phyloP scores from a whole-genome alignment of 2,113 vertebrate genomes.

The Proterorhinus semilunaris region DNA sequence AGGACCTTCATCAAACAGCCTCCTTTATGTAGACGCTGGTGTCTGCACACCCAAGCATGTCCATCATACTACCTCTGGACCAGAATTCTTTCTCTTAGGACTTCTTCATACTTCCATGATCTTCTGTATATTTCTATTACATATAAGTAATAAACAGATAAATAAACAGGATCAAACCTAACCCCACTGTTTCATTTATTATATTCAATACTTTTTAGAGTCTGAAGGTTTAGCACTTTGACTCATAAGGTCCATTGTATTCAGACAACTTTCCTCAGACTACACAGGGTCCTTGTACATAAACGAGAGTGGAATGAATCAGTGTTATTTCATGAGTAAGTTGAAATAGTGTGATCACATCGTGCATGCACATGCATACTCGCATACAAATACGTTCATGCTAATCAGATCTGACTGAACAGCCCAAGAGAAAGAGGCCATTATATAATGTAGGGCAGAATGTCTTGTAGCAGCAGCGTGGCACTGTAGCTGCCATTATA shows the following conservation, averaged over 20 bases:
- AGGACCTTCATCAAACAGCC: conserved; percentile 11
- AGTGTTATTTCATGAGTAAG: conserved; percentile 2
- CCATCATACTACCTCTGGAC: not conserved
- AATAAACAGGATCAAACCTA: too few species aligned
- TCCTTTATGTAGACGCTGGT: not conserved
- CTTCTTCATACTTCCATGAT: not conserved
- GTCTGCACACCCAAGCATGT: not conserved
- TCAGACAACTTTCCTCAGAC: not conserved
- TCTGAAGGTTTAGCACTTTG: not conserved
- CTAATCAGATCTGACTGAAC: conserved; percentile 48
- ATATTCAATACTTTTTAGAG: not conserved
- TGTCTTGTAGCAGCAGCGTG: conserved; percentile 41
- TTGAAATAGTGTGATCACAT: conserved; percentile 10
- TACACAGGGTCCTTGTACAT: not conserved
- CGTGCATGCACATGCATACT: conserved; percentile 9
- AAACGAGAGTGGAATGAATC: conserved; percentile 3
- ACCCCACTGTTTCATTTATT: not conserved
- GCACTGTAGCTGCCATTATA: conserved; percentile 55
- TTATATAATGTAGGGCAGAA: conserved; percentile 50
- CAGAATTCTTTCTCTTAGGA: not conserved
- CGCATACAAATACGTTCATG: conserved; percentile 3
- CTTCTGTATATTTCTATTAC: too few species aligned
- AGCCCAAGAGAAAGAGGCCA: conserved; percentile 35
- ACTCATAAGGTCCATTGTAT: conserved; percentile 10
- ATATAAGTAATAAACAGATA: too few species aligned